Evolutionary conservation across 2,888 invertebrate species (phyloP), one percentile per base, ranked within the genome.

Genomic region (Lithophane socia): DNA sequence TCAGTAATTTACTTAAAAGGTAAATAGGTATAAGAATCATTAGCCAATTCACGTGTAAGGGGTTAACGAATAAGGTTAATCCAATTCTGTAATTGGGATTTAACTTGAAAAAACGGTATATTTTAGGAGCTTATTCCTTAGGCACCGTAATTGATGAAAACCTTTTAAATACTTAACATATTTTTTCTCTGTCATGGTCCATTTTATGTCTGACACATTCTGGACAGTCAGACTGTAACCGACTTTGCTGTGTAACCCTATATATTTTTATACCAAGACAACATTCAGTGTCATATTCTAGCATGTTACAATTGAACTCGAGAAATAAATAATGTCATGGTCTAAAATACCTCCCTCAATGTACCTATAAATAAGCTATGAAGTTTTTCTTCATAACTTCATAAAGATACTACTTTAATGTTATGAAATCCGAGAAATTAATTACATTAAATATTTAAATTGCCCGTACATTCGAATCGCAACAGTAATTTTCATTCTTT

Each of bases 1-100:
- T 29, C 7, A 42, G 54, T 67, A 66, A 81, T 75, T 63, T 18
- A 60, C 54, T 49, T 54, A 65, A 65, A 47, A 37, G n/a, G 58
- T 42, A 66, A 80, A 47, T 52, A 18, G 9, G 16, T 42, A n/a
- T n/a, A 47, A 29, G 60, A 37, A 73, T 47, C 37, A 60, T 81
- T 72, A 42, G 54, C 42, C 47, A 47, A n/a, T 75, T 75, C 54
- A 63, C 18, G 42, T 61, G 60, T 56, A 56, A 44, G 13, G 42
- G 47, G 18, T 54, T 61, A 75, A 56, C 47, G 44, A 24, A 29
- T 61, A 42, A n/a, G 42, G 63, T 56, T 49, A 49, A 80, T 49
- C 4, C 42, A 64, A 44, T 73, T 72, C 56, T 8, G 12, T 77
- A 29, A 72, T 64, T 56, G n/a, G 37, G 24, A 13, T 10, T 61